These are phyloP conservation scores for Pogonocichla stellata DNA, from an alignment of 2,113 vertebrate genomes.

Conservation along the genomic window DNA sequence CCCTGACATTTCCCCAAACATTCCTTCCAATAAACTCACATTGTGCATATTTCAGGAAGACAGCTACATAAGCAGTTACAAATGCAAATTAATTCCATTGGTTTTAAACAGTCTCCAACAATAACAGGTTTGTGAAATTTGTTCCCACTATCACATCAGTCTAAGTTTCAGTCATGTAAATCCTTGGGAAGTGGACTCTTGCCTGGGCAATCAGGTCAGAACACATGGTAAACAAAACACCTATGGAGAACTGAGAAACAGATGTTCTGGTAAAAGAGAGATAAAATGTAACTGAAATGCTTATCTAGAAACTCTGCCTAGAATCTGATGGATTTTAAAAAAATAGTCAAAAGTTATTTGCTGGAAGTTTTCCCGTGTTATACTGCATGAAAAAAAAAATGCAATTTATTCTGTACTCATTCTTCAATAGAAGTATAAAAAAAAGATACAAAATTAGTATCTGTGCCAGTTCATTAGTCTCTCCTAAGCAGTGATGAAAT, in stretches of 20 bases:
- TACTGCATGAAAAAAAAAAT: background rate
- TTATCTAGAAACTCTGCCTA: background rate
- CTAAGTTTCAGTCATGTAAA: background rate
- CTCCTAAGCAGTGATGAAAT: background rate
- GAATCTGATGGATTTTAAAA: background rate
- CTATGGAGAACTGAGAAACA: background rate
- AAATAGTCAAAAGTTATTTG: background rate
- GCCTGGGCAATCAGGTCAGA: background rate
- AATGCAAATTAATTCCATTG: background rate
- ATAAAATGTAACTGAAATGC: background rate
- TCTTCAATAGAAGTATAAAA: background rate
- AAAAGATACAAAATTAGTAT: background rate
- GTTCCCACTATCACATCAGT: background rate
- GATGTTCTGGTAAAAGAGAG: background rate
- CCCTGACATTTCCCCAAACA: background rate
- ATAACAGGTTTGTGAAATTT: background rate
- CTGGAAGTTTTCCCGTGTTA: background rate
- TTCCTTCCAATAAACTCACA: background rate
- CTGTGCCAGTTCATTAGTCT: background rate
- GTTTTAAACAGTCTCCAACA: background rate
- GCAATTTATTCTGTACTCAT: background rate
- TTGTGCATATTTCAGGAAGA: background rate
- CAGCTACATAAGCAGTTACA: background rate
- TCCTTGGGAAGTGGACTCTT: background rate
- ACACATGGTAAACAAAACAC: background rate